Conservation (phyloP, 1,140 invertebrate genomes). For the Papilio polyxenes region DNA sequence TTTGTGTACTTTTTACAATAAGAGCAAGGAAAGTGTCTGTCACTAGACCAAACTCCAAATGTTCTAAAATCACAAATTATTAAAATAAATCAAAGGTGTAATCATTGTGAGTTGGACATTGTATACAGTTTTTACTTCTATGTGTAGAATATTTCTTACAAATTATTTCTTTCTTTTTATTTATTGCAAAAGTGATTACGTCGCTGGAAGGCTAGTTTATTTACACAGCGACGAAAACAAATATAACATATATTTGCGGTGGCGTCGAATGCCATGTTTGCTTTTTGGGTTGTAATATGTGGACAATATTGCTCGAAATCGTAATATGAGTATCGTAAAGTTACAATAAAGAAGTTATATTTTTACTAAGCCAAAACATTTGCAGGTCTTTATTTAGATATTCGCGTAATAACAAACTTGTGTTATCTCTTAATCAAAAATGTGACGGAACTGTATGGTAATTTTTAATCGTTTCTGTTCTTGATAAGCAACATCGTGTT, state of each 20-base stretch:
- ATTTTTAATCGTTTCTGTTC: background rate
- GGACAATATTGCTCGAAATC: conserved; percentile 35
- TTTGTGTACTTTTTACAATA: too few relatives aligned
- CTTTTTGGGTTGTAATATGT: conserved; percentile 37
- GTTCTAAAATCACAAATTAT: background rate
- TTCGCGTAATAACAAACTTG: background rate
- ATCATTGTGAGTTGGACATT: background rate
- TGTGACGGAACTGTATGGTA: background rate
- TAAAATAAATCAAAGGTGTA: too few relatives aligned
- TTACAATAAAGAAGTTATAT: conserved; percentile 9
- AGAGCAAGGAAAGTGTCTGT: too few relatives aligned
- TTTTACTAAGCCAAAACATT: background rate
- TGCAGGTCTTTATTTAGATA: background rate
- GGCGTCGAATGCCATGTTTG: conserved; percentile 34
- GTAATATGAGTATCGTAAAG: conserved; percentile 29
- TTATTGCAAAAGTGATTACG: conserved; percentile 34
- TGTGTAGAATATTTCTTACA: background rate
- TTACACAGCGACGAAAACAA: conserved; percentile 32
- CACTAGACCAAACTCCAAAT: background rate
- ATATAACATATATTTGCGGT: conserved; percentile 33
- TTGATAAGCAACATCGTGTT: conserved; percentile 22
- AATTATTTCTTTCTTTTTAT: conserved; percentile 20
- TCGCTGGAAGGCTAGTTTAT: conserved; percentile 29
- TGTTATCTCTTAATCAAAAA: too few relatives aligned
- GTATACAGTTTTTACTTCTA: background rate